These are phyloP conservation scores for Coenonympha glycerion DNA, from an alignment of 2,888 invertebrate species.

Conservation along the genomic window DNA sequence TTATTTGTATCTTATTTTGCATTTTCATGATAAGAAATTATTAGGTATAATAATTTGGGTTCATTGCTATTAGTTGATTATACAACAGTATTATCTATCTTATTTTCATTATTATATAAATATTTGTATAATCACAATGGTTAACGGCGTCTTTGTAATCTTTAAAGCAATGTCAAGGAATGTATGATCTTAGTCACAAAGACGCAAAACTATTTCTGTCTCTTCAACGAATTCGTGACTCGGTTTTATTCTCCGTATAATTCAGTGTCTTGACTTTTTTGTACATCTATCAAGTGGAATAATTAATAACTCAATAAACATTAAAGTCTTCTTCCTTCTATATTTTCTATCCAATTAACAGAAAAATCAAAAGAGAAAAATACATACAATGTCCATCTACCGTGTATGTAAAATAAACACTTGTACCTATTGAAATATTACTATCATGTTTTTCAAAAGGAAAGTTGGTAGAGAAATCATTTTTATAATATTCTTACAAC, in stretches of 20 bases:
- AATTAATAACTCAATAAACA: slow-evolving; percentile 8
- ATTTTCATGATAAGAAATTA: background rate
- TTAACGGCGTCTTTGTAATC: background rate
- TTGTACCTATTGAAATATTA: too few relatives aligned
- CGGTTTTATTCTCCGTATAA: slow-evolving; percentile 14
- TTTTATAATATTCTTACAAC: too few relatives aligned
- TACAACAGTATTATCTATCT: too few relatives aligned
- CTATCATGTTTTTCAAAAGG: too few relatives aligned
- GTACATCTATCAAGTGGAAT: slow-evolving; percentile 10
- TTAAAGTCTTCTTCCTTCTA: background rate
- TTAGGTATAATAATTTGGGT: too few relatives aligned
- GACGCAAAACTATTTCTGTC: slow-evolving; percentile 21
- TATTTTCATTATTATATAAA: too few relatives aligned
- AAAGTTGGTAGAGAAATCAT: too few relatives aligned
- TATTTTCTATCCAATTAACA: background rate
- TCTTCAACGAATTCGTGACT: slow-evolving; percentile 20
- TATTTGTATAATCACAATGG: too few relatives aligned
- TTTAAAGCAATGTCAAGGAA: slow-evolving; percentile 7
- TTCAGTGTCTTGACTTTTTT: slow-evolving; percentile 10
- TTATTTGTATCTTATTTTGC: background rate
- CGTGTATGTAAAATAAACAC: too few relatives aligned
- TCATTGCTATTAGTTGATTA: too few relatives aligned
- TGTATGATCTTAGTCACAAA: slow-evolving; percentile 20
- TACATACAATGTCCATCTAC: too few relatives aligned
- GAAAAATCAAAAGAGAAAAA: background rate